phyloP scores from a whole-genome alignment of 2,797 vertebrate species.

The Gadopsis marmoratus region DNA sequence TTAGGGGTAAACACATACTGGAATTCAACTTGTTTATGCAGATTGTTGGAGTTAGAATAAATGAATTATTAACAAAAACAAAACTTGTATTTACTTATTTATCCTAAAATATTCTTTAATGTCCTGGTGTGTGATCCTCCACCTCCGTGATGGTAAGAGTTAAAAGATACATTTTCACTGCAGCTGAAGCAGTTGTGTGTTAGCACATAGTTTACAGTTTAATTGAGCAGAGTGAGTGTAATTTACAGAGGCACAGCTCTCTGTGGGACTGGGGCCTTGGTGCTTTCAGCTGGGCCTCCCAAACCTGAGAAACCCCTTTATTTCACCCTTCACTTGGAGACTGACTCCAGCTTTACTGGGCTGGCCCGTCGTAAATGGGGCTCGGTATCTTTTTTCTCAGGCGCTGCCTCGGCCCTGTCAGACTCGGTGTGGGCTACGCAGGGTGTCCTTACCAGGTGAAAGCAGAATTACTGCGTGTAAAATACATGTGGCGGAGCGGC shows the following conservation, averaged over 20 bases:
- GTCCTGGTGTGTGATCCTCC: background rate
- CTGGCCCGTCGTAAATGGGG: conserved; percentile 68
- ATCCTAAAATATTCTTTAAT: conserved; percentile 12
- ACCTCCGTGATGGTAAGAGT: background rate
- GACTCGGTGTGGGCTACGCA: conserved; percentile 56
- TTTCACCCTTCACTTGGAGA: conserved; percentile 77
- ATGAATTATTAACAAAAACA: conserved; percentile 1
- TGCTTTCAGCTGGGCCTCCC: conserved; percentile 46
- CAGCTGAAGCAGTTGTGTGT: conserved; percentile 28
- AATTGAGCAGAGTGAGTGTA: conserved; percentile 49
- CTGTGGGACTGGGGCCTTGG: conserved; percentile 46
- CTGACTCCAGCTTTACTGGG: conserved; percentile 77
- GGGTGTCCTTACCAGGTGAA: conserved; percentile 75
- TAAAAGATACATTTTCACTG: conserved; percentile 17
- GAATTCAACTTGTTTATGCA: conserved; percentile 50
- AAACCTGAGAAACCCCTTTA: conserved; percentile 74
- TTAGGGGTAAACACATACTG: conserved; percentile 54
- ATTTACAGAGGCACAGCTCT: conserved; percentile 62
- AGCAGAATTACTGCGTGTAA: conserved; percentile 75
- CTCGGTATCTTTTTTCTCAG: conserved; percentile 70
- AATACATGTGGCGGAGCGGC: conserved; percentile 61
- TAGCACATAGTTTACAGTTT: conserved; percentile 44
- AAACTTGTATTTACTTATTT: background rate
- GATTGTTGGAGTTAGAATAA: conserved; percentile 26
- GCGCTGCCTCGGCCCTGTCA: conserved; percentile 52